Evolutionary conservation across 2,113 vertebrate genomes (phyloP).

Genomic region (Collichthys lucidus): DNA sequence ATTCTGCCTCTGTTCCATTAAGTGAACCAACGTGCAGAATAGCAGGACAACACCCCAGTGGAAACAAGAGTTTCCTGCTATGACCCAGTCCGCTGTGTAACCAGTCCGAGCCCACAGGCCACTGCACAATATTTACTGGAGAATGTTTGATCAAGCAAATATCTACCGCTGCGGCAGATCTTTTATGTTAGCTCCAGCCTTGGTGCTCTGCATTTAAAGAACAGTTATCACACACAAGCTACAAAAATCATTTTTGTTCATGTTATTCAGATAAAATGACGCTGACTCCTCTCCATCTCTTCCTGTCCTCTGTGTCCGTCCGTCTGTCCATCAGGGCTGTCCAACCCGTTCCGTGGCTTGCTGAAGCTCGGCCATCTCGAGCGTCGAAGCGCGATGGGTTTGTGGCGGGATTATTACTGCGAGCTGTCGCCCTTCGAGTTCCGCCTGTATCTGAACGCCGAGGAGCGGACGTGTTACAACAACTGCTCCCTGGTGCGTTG

Average conservation of each 20-base stretch:
- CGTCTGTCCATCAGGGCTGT: slow-evolving; percentile 81
- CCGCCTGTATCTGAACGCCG: slow-evolving; percentile 86
- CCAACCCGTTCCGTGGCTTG: slow-evolving; percentile 94
- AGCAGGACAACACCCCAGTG: no score
- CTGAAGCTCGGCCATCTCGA: slow-evolving; percentile 95
- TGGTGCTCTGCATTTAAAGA: background rate
- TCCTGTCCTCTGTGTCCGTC: background rate
- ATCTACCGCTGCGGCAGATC: background rate
- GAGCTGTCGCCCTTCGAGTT: slow-evolving; percentile 94
- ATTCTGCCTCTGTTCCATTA: no score
- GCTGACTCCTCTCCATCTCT: background rate
- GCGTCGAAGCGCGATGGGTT: slow-evolving; percentile 86
- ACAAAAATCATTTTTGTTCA: background rate
- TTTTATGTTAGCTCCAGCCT: background rate
- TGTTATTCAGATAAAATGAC: background rate
- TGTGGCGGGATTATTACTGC: slow-evolving; percentile 92
- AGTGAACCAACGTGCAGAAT: no score
- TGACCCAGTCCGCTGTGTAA: no score
- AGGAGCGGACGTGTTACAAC: slow-evolving; percentile 88
- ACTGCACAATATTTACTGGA: background rate
- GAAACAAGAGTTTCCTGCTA: no score
- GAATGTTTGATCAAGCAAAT: background rate
- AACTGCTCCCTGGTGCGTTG: slow-evolving; percentile 92
- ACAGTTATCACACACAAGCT: background rate
- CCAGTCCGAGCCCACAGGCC: no score